Evolutionary conservation across 2,797 vertebrate species (phyloP), one percentile per base, ranked within the genome.

Genomic region (Dendrocincla tyrannina): DNA sequence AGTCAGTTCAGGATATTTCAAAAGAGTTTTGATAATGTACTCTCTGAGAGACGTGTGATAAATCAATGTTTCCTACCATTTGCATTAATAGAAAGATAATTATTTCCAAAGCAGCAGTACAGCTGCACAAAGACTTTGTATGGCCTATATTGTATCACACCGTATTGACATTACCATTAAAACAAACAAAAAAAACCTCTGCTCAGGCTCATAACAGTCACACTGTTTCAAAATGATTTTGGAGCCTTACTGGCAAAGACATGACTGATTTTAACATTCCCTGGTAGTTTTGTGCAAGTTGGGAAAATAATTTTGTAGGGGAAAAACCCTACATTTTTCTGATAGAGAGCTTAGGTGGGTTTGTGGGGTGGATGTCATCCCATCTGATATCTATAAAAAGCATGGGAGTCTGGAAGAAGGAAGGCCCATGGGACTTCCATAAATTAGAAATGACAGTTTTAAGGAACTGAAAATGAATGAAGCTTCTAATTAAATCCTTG

Each of bases 71-170:
- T 95, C 92, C 82, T 53, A 84, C 74, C 47, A 85, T 86, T 94
- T 96, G 44, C 49, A 85, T 85, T 95, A 95, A 96, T 95, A 89
- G 95, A 93, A 95, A 96, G 41, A 74, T 83, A 96, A 94, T 97
- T 97, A 93, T 95, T 97, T 96, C 69, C 75, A 92, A 90, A 73
- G 42, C 82, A 85, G 22, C 58, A 69, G 77, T 79, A 70, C 44
- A 96, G 56, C 55, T 96, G 16, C 41, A 83, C 59, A 69, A 92
- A 88, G 44, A 76, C 19, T 85, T 95, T 91, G 69, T 78, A 73
- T 78, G 25, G 24, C 41, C 23, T 91, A n/a, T 89, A 70, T 28
- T 62, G 25, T 52, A 84, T 89, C 84, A 89, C 84, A 47, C 17
- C 27, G n/a, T 64, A 68, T 11, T 53, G 23, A 41, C 27, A 52